Base-by-base conservation (phyloP, 2,797 vertebrate species). In the Sylvia borin region DNA sequence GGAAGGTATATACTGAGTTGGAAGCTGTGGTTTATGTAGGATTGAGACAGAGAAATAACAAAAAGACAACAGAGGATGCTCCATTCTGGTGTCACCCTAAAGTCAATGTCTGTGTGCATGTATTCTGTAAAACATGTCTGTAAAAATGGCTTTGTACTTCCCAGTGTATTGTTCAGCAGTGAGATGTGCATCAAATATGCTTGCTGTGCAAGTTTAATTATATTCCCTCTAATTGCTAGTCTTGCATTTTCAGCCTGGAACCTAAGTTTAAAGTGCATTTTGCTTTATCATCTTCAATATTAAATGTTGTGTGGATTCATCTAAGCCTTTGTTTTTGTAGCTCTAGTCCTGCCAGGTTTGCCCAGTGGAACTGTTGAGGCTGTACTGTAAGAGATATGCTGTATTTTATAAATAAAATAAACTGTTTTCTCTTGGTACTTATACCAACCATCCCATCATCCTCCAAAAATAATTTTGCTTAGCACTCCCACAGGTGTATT, bases 201-300 rank as follows among this genome's bases (percentile, higher is more conserved):
- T 82, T 93, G 67, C 48, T 81, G n/a, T 92, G 67, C 74, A 73
- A 73, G 48, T 92, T 92, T 70, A 72, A 90, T 93, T 94, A 67
- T 93, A 40, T 94, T 91, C 62, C 20, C 25, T 85, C 61, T 81
- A 47, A 71, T 89, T 85, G 88, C 88, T 85, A 61, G 74, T 31
- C 29, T 94, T 95, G 80, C 80, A 31, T 94, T 96, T 95, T 93
- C 62, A 73, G 21, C 57, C 62, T 88, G 58, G 31, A 90, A 68
- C 38, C 21, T 50, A 40, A 67, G 57, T 85, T 92, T 80, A 76
- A 85, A 90, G 61, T 68, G 66, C 36, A 32, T 85, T 92, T 94
- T 92, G 55, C 31, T 78, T 86, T 62, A 31, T 89, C 32, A 11
- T 91, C 58, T 68, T 92, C 77, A 85, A 1, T 82, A 76, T 50